Evolutionary conservation across 2,113 vertebrate species (phyloP).

Genomic region (Carassius carassius): DNA sequence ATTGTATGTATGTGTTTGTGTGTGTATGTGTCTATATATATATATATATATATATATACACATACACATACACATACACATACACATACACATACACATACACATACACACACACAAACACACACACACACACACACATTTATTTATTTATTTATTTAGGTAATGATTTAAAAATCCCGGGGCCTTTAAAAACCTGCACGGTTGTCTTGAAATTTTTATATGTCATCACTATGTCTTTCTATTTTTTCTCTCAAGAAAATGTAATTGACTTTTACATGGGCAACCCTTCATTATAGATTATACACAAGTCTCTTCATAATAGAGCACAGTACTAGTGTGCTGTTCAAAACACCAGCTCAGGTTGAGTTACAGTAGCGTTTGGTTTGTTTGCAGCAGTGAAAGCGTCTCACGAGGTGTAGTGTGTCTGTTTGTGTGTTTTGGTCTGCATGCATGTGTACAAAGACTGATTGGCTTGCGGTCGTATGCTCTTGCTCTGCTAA

Average conservation of each 20-base stretch:
- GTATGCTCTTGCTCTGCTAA: conserved; percentile 16
- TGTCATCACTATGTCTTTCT: neutral
- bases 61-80: too few relatives aligned
- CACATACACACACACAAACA: too few relatives aligned
- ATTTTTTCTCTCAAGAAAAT: neutral
- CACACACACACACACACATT: too few relatives aligned
- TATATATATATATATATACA: too few relatives aligned
- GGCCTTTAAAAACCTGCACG: neutral
- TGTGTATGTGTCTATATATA: too few relatives aligned
- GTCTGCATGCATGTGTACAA: neutral
- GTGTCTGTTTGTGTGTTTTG: conserved; percentile 48
- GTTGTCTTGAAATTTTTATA: neutral
- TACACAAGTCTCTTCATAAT: neutral
- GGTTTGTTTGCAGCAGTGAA: neutral
- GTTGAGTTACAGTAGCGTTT: neutral
- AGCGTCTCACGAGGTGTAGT: conserved; percentile 14
- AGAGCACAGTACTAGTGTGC: neutral
- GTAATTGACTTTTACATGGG: neutral
- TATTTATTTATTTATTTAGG: too few relatives aligned
- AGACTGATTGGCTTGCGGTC: conserved; percentile 6
- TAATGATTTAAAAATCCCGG: neutral
- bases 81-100: too few relatives aligned
- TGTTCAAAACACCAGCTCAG: conserved; percentile 1
- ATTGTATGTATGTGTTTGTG: too few relatives aligned
- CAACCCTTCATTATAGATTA: neutral